These are phyloP conservation scores for Tanaodytes sp. DNA, from an alignment of 2,888 invertebrate species.

Conservation along the genomic window DNA sequence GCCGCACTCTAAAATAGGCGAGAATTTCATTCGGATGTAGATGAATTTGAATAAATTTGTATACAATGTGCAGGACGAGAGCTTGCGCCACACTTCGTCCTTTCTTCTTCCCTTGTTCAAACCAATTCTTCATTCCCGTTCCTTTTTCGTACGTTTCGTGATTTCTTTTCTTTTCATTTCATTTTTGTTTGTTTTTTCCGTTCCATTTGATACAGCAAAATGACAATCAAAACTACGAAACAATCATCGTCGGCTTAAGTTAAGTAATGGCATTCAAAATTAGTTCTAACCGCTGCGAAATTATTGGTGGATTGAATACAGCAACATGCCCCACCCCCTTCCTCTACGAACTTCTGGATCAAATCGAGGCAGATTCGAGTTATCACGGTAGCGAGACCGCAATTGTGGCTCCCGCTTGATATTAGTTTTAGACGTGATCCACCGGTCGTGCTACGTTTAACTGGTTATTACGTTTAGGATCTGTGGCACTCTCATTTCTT, in stretches of 20 bases:
- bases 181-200: constrained; percentile 12
- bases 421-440: constrained; percentile 69
- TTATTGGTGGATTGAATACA: constrained; percentile 64
- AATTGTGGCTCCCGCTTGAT: constrained; percentile 69
- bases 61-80: constrained; percentile 28
- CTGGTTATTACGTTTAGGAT: constrained; percentile 70
- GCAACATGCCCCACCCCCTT: constrained; percentile 25
- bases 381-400: constrained; percentile 67
- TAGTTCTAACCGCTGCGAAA: constrained; percentile 69
- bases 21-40: constrained; percentile 16
- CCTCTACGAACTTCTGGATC: constrained; percentile 51
- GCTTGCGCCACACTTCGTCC: constrained; percentile 21
- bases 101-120: no score
- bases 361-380: constrained; percentile 58
- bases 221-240: constrained; percentile 32
- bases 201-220: constrained; percentile 21
- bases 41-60: constrained; percentile 41
- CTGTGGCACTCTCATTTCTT: constrained; percentile 56
- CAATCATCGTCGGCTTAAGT: constrained; percentile 65
- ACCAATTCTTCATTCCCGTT: no score
- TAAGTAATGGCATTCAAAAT: constrained; percentile 73
- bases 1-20: constrained; percentile 24
- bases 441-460: constrained; percentile 63
- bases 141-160: no score
- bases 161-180: no score